Evolutionary conservation across 2,888 invertebrate genomes (phyloP).

Genomic region (Venusia cambrica): DNA sequence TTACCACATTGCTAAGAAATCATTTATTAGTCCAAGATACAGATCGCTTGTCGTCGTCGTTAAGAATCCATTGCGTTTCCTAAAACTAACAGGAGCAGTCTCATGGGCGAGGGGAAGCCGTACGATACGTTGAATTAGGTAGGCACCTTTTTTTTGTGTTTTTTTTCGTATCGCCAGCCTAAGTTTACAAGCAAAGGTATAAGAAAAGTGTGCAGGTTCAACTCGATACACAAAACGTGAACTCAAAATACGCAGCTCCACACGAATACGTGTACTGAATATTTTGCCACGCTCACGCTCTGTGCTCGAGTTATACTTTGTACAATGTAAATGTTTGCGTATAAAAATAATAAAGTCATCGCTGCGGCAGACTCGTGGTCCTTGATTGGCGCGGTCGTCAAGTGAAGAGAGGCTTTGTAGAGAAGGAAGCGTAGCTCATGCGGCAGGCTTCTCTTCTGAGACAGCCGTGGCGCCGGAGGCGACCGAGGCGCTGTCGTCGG

Average conservation of each 20-base stretch:
- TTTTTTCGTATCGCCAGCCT: conserved; percentile 60
- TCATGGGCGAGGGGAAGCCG: conserved; percentile 61
- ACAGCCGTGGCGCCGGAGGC: conserved; percentile 86
- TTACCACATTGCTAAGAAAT: conserved; percentile 65
- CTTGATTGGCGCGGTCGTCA: conserved; percentile 36
- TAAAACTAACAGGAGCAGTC: conserved; percentile 73
- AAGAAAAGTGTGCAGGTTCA: conserved; percentile 77
- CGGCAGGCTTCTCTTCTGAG: conserved; percentile 84
- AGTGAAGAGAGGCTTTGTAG: too few relatives aligned
- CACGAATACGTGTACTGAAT: conserved; percentile 47
- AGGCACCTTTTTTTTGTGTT: conserved; percentile 50
- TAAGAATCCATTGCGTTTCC: conserved; percentile 47
- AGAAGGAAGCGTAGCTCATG: conserved; percentile 52
- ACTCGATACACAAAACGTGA: conserved; percentile 70
- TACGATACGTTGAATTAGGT: conserved; percentile 53
- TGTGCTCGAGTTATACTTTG: conserved; percentile 70
- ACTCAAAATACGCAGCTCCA: conserved; percentile 68
- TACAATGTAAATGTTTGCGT: conserved; percentile 69
- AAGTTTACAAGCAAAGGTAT: conserved; percentile 57
- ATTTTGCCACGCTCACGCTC: conserved; percentile 68
- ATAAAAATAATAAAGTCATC: conserved; percentile 76
- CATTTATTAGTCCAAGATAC: conserved; percentile 69
- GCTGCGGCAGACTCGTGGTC: conserved; percentile 61
- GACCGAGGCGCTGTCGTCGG: conserved; percentile 83
- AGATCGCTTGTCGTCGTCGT: conserved; percentile 60